phyloP scores from a whole-genome alignment of 1,140 invertebrate species.

The Ectropis grisescens region DNA sequence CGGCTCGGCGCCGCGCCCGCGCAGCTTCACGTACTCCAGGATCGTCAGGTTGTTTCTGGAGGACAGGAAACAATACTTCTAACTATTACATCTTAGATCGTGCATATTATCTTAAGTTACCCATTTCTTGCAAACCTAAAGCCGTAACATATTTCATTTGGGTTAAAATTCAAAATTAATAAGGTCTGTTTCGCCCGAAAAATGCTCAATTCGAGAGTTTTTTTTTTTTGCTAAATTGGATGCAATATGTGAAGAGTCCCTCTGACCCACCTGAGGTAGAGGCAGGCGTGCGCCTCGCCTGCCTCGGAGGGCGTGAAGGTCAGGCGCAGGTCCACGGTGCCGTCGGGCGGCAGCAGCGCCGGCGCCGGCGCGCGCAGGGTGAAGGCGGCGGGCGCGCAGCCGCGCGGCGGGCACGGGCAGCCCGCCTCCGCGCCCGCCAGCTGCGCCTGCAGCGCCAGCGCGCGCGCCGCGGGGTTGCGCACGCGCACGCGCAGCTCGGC shows the following conservation, averaged over 20 bases:
- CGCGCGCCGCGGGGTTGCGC: slow-evolving; percentile 15
- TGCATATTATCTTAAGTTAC: too few species aligned
- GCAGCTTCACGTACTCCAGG: slow-evolving; percentile 86
- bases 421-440: slow-evolving; percentile 5
- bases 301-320: slow-evolving; percentile 25
- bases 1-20: slow-evolving; percentile 86
- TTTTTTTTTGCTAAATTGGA: too few species aligned
- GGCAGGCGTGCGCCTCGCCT: slow-evolving; percentile 19
- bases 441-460: slow-evolving; percentile 21
- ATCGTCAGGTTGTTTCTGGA: slow-evolving; percentile 94
- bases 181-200: too few species aligned
- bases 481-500: slow-evolving; percentile 13
- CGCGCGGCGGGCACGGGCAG: slow-evolving; percentile 1
- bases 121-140: too few species aligned
- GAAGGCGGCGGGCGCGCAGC: slow-evolving; percentile 2
- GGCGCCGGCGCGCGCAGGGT: slow-evolving; percentile 11
- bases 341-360: slow-evolving; percentile 28
- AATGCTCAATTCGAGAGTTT: too few species aligned
- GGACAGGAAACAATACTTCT: too few species aligned
- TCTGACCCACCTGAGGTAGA: slow-evolving; percentile 33
- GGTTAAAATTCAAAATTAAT: too few species aligned
- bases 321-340: slow-evolving; percentile 22
- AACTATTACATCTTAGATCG: too few species aligned
- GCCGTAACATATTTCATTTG: too few species aligned
- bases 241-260: too few species aligned